A percentile compares a stretch with the other conserved stretches of the same genome.
These are phyloP conservation scores for Lanius collurio DNA, from an alignment of 2,113 vertebrate species.

Conservation along the genomic window DNA sequence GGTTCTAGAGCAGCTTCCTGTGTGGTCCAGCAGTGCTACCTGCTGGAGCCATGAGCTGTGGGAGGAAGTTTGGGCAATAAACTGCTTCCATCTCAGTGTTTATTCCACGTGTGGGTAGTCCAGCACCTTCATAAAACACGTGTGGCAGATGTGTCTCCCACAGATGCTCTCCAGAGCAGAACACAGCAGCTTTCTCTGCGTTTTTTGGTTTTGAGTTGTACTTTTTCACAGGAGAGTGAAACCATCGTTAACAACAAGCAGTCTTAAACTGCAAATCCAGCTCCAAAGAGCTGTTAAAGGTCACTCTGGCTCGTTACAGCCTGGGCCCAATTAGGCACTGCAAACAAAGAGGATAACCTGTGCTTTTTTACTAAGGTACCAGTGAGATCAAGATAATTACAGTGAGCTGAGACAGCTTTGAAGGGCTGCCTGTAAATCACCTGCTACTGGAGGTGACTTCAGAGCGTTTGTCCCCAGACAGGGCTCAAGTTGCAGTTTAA, in stretches of 20 bases:
- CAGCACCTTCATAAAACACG: background rate
- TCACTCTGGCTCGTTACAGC: background rate
- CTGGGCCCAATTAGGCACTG: background rate
- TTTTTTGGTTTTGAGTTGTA: background rate
- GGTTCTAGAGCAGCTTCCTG: background rate
- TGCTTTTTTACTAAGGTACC: background rate
- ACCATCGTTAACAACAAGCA: background rate
- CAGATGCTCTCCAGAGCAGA: background rate
- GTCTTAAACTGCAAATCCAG: background rate
- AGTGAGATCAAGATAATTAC: background rate
- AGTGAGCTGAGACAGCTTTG: background rate
- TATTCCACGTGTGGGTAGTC: background rate
- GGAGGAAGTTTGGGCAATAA: background rate
- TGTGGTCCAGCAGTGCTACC: background rate
- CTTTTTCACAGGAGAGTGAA: background rate
- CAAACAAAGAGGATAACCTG: background rate
- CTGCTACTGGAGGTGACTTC: background rate
- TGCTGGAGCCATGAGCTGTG: background rate
- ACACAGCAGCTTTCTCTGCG: background rate
- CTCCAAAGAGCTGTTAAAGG: background rate
- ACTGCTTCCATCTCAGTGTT: background rate
- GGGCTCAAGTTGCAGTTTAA: background rate
- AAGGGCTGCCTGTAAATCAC: background rate
- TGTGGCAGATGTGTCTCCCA: background rate
- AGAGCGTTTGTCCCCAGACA: background rate